phyloP scores from a whole-genome alignment of 1,140 invertebrate genomes.

The Chymomyza costata region DNA sequence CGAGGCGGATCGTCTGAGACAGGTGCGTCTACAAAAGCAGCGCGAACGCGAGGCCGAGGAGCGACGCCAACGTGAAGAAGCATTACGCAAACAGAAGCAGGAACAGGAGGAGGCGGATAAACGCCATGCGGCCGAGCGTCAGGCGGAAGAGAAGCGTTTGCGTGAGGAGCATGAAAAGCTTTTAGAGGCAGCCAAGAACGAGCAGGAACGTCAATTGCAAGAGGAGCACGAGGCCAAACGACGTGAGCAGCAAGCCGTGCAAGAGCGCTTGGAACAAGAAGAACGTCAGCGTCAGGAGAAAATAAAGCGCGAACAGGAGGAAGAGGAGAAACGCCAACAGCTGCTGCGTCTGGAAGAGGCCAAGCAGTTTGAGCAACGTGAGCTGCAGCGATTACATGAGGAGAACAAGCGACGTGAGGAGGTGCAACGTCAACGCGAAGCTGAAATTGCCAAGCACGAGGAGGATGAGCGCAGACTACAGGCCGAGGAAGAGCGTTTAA shows the following conservation, averaged over 20 bases:
- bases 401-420: constrained; percentile 50
- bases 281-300: constrained; percentile 53
- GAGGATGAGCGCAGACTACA: constrained; percentile 38
- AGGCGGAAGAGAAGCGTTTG: constrained; percentile 39
- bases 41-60: constrained; percentile 47
- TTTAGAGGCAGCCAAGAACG: constrained; percentile 42
- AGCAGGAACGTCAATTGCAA: constrained; percentile 50
- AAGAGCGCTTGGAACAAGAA: constrained; percentile 45
- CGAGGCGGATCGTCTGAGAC: constrained; percentile 34
- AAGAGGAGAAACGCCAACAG: constrained; percentile 56
- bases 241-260: constrained; percentile 40
- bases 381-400: constrained; percentile 52
- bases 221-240: constrained; percentile 60
- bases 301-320: constrained; percentile 46
- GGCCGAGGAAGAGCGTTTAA: constrained; percentile 54
- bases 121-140: constrained; percentile 36
- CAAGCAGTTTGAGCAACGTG: constrained; percentile 47
- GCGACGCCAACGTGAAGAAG: constrained; percentile 34
- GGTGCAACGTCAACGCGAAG: constrained; percentile 42
- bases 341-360: constrained; percentile 51
- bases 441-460: constrained; percentile 45
- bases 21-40: constrained; percentile 41
- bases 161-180: constrained; percentile 51
- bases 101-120: constrained; percentile 46
- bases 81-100: constrained; percentile 33